Percentiles rank a stretch among this genome's conserved stretches.
These are phyloP conservation scores for Siniperca undulata DNA, from an alignment of 2,797 vertebrate species.

Conservation along the genomic window DNA sequence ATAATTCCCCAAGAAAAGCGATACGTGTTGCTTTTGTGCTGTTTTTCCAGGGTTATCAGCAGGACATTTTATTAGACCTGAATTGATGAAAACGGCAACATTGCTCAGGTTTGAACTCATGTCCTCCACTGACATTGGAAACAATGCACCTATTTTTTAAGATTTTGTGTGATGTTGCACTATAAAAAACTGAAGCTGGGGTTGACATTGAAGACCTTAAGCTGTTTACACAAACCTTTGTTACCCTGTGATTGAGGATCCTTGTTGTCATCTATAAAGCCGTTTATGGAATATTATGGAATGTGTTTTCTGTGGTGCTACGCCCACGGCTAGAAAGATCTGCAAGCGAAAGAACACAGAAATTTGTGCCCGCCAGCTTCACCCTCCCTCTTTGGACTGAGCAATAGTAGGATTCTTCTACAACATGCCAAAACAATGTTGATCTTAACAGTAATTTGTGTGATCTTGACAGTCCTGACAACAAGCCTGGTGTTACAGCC, in stretches of 20 bases:
- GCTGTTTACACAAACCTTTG: slow-evolving; percentile 65
- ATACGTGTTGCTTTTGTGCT: not conserved
- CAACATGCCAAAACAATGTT: slow-evolving; percentile 69
- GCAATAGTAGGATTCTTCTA: slow-evolving; percentile 56
- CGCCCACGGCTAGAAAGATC: slow-evolving; percentile 52
- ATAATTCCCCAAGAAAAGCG: not conserved
- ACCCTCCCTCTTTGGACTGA: slow-evolving; percentile 48
- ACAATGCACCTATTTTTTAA: not conserved
- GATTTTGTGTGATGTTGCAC: not conserved
- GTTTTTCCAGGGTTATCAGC: not conserved
- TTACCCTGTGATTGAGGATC: slow-evolving; percentile 51
- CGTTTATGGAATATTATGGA: slow-evolving; percentile 68
- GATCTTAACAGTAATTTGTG: slow-evolving; percentile 62
- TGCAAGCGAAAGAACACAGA: slow-evolving; percentile 47
- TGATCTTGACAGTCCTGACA: slow-evolving; percentile 59
- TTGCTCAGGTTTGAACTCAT: slow-evolving; percentile 20
- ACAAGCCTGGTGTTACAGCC: slow-evolving; percentile 55
- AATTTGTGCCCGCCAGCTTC: slow-evolving; percentile 64
- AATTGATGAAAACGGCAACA: not conserved
- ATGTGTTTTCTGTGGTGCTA: slow-evolving; percentile 58
- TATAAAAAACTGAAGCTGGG: slow-evolving; percentile 21
- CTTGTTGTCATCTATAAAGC: slow-evolving; percentile 50
- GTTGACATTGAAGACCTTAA: slow-evolving; percentile 33
- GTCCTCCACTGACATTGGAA: not conserved
- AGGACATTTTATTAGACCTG: not conserved